Base-by-base conservation (phyloP, 2,888 invertebrate species). In the Aleiodes testaceus region DNA sequence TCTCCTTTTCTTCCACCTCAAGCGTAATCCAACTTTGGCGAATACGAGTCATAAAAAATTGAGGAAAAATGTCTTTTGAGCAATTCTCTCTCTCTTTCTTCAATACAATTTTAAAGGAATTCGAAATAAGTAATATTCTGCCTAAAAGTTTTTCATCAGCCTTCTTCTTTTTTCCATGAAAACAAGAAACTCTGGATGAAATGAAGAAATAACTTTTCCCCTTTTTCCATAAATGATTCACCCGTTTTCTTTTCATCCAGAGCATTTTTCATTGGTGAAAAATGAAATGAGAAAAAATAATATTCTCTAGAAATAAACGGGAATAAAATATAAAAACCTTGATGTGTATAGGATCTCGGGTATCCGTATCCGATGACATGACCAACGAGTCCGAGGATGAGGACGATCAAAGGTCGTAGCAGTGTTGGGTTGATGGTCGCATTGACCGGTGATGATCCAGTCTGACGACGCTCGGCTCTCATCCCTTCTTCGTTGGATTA, bases 381-480 rank as follows among this genome's bases (percentile, higher is more conserved):
- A 70, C 75, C 77, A 47, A 76, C 71, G 42, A 72, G 63, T 63
- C 77, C 75, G 73, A 73, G 72, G 61, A 69, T 71, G 69, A 77
- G 67, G 55, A 76, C 52, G 70, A 74, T 69, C 12, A 76, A 66
- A 18, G 71, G 71, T 69, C 72, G 71, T 45, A 76, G 59, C 61
- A 75, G 42, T 69, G 72, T 74, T 42, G 53, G 47, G 20, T 68
- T 67, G 69, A 77, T 73, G 72, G 77, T 75, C 72, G 67, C 64
- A 69, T 75, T 74, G 76, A 76, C 77, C 77, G 75, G 74, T 73
- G 75, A 75, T 73, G 74, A 75, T 76, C 74, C 75, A 72, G 72
- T 72, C 75, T 75, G 74, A 67, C 77, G 74, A 72, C 74, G 67
- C 74, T 70, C 70, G 73, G 70, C 75, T 72, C 73, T 74, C 77